These are phyloP conservation scores for Orbicella faveolata DNA, from an alignment of 64 coral and sea anemone species.

Conservation along the genomic window DNA sequence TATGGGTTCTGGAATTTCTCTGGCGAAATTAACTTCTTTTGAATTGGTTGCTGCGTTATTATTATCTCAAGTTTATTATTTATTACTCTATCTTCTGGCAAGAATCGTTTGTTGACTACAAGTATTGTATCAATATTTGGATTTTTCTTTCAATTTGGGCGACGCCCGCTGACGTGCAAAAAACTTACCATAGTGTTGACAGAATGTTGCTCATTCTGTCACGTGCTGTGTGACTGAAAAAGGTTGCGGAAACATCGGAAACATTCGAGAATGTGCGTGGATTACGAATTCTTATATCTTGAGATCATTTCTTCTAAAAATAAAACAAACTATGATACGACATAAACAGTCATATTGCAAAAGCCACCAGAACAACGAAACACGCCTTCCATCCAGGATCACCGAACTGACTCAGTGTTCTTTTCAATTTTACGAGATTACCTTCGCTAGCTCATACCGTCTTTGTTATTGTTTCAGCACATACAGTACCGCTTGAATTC, in stretches of 20 bases:
- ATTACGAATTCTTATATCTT: not conserved
- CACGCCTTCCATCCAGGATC: not conserved
- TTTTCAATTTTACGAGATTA: not conserved
- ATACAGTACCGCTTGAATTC: not conserved
- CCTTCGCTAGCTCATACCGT: not conserved
- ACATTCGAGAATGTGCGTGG: conserved; percentile 7
- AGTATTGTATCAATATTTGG: not conserved
- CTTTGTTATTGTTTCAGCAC: not conserved
- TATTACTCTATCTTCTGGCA: too few relatives aligned
- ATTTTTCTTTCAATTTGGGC: not conserved
- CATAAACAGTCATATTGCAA: not conserved
- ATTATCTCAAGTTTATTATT: too few relatives aligned
- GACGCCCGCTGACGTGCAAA: not conserved
- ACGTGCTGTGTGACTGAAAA: not conserved
- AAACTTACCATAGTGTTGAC: not conserved
- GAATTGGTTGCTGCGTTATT: too few relatives aligned
- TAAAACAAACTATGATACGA: not conserved
- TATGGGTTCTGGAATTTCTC: too few relatives aligned
- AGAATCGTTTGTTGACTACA: not conserved
- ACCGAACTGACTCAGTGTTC: not conserved
- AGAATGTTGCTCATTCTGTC: not conserved
- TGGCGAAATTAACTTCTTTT: too few relatives aligned
- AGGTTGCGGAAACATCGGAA: not conserved
- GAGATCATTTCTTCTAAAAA: conserved; percentile 11
- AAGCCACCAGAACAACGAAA: not conserved